Percentiles rank a stretch among this genome's conserved stretches.
Conservation (phyloP, 2,797 vertebrate genomes). For the Gymnothorax reevesii region DNA sequence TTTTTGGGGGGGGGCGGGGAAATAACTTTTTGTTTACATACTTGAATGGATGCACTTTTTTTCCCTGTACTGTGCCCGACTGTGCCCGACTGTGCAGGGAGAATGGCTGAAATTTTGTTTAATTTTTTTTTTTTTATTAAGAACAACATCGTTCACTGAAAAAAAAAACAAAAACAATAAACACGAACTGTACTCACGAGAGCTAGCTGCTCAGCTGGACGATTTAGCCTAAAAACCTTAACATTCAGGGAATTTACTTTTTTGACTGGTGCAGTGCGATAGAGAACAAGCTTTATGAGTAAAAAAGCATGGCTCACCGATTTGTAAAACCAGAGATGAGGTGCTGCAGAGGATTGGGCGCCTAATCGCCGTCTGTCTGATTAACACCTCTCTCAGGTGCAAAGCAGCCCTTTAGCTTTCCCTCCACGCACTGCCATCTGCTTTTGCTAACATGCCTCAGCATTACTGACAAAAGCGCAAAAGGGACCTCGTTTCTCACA, state of each 20-base stretch:
- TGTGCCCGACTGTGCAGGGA: conserved; percentile 41
- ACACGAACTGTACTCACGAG: conserved; percentile 48
- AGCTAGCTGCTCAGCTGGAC: conserved; percentile 46
- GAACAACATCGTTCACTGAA: conserved; percentile 25
- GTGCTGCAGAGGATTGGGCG: neutral
- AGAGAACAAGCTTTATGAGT: conserved; percentile 38
- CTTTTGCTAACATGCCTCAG: neutral
- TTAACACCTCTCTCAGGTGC: neutral
- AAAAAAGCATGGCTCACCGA: neutral
- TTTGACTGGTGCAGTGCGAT: conserved; percentile 40
- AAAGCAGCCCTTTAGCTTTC: neutral
- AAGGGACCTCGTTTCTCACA: neutral
- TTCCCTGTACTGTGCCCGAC: conserved; percentile 45
- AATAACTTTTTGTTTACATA: conserved; percentile 71
- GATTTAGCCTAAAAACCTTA: conserved; percentile 53
- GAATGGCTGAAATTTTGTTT: conserved; percentile 40
- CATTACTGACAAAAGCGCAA: neutral
- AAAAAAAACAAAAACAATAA: conserved; percentile 31
- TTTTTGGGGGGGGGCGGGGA: too few species aligned
- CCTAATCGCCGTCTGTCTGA: neutral
- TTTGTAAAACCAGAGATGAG: neutral
- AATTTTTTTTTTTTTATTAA: conserved; percentile 24
- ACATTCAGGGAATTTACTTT: conserved; percentile 70
- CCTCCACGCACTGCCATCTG: neutral
- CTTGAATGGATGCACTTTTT: conserved; percentile 80